These are phyloP conservation scores for Triplophysa dalaica DNA, from an alignment of 2,113 vertebrate genomes.

Conservation along the genomic window DNA sequence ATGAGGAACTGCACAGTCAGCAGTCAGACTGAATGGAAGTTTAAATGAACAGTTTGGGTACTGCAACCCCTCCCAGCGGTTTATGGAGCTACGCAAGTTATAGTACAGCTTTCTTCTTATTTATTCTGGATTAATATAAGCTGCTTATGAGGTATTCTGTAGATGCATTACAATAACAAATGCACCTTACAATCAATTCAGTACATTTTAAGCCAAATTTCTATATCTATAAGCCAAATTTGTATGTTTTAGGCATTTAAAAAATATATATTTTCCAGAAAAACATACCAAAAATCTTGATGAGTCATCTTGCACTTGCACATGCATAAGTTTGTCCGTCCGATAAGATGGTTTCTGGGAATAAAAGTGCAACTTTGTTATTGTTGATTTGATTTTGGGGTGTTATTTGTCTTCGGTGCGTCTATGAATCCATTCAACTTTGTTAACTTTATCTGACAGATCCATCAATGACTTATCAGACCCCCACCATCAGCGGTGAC, in stretches of 20 bases:
- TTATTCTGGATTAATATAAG: too few relatives aligned
- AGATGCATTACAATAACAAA: neutral
- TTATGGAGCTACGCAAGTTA: neutral
- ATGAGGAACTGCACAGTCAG: constrained; percentile 42
- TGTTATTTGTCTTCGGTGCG: neutral
- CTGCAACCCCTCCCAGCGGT: constrained; percentile 12
- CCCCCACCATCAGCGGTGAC: neutral
- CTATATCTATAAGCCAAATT: neutral
- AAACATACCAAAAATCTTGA: neutral
- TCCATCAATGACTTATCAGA: neutral
- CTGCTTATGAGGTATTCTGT: neutral
- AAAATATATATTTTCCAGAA: too few relatives aligned
- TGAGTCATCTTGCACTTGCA: neutral
- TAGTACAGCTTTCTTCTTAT: neutral
- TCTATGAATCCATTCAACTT: neutral
- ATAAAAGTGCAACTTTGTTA: neutral
- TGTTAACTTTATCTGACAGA: neutral
- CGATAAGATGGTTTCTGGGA: neutral
- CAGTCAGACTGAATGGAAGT: constrained; percentile 21
- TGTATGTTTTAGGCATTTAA: too few relatives aligned
- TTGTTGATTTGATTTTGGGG: too few relatives aligned
- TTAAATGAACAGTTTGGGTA: constrained; percentile 1
- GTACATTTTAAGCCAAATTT: too few relatives aligned
- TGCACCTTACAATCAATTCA: neutral
- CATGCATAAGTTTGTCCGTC: neutral